Conservation (phyloP, 2,797 vertebrate genomes). For the Diplodus sargus region DNA sequence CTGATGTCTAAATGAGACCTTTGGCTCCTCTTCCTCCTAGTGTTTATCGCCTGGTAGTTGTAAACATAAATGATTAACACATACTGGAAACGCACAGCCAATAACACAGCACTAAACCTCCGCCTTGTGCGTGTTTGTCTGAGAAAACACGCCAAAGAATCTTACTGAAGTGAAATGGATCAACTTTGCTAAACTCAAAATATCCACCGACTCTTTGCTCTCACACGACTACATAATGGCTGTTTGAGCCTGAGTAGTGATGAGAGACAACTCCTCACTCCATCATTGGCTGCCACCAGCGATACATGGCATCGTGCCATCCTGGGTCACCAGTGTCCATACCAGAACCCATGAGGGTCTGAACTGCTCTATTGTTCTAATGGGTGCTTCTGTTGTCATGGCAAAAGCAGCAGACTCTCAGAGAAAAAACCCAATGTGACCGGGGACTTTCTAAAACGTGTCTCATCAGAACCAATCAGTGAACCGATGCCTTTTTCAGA, state of each 20-base stretch:
- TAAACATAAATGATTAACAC: slow-evolving; percentile 88
- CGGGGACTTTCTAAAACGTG: slow-evolving; percentile 16
- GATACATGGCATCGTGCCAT: slow-evolving; percentile 39
- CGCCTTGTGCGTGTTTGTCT: not conserved
- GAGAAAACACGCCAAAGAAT: slow-evolving; percentile 31
- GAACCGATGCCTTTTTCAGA: slow-evolving; percentile 40
- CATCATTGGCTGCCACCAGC: slow-evolving; percentile 17
- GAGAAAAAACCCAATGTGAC: slow-evolving; percentile 13
- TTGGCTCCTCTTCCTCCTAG: slow-evolving; percentile 72
- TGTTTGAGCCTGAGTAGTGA: slow-evolving; percentile 8
- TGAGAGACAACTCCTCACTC: slow-evolving; percentile 32
- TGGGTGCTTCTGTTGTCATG: slow-evolving; percentile 45
- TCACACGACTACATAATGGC: not conserved
- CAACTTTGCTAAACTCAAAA: not conserved
- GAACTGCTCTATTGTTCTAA: slow-evolving; percentile 50
- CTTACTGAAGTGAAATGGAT: slow-evolving; percentile 4
- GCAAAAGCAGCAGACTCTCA: slow-evolving; percentile 27
- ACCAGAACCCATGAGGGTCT: slow-evolving; percentile 33
- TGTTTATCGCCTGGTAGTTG: slow-evolving; percentile 60
- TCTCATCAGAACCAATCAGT: slow-evolving; percentile 62
- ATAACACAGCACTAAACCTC: slow-evolving; percentile 24
- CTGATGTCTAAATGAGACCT: slow-evolving; percentile 75
- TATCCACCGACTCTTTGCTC: slow-evolving; percentile 10
- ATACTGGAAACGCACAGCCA: slow-evolving; percentile 19
- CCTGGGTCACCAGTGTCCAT: slow-evolving; percentile 40